phyloP scores from a whole-genome alignment of 2,113 vertebrate genomes.

The Poecile atricapillus region DNA sequence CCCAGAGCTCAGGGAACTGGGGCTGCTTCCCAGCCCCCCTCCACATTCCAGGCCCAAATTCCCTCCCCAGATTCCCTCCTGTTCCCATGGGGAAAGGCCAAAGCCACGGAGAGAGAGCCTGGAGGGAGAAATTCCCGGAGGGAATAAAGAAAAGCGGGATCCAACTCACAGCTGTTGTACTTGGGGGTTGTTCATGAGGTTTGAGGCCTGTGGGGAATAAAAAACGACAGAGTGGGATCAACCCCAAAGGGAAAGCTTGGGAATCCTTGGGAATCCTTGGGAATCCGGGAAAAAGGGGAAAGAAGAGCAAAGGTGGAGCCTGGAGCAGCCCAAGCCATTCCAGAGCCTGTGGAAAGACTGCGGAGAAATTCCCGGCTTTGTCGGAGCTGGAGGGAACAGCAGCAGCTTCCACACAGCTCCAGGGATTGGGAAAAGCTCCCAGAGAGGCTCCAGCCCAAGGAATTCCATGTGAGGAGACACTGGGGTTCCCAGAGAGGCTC shows the following conservation, averaged over 20 bases:
- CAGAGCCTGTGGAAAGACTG: neutral
- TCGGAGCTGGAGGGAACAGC: neutral
- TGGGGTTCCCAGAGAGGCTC: neutral
- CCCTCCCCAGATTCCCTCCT: neutral
- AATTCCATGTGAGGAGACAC: too few species aligned
- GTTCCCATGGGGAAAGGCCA: neutral
- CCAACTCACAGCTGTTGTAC: slow-evolving; percentile 92
- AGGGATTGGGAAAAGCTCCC: neutral
- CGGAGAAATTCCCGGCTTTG: neutral
- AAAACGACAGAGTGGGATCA: neutral
- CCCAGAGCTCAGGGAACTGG: rapidly evolving
- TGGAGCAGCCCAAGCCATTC: neutral
- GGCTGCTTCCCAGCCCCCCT: neutral
- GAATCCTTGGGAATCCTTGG: neutral
- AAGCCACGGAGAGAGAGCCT: neutral
- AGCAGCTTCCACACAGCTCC: neutral
- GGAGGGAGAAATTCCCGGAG: rapidly evolving
- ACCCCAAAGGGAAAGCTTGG: neutral
- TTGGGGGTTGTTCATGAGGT: slow-evolving; percentile 94
- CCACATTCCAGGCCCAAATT: neutral
- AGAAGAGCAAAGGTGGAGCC: neutral
- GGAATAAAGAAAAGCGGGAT: neutral
- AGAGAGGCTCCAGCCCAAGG: rapidly evolving
- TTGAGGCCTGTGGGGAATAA: slow-evolving; percentile 81
- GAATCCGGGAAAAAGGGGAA: neutral